phyloP scores from a whole-genome alignment of 2,797 vertebrate genomes.

The Monodelphis domestica region DNA sequence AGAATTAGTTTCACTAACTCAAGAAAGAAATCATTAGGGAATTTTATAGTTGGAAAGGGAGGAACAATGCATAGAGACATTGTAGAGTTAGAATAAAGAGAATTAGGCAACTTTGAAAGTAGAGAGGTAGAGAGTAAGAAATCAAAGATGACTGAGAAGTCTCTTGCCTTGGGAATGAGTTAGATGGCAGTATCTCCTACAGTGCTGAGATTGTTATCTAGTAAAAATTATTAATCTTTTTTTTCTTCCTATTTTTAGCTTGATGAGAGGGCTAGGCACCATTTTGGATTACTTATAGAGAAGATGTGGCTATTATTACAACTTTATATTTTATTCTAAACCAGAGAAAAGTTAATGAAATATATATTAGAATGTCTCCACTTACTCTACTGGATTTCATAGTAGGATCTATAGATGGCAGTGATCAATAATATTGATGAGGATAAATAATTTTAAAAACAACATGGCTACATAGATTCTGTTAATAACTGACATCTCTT shows the following conservation, averaged over 20 bases:
- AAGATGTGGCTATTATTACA: background rate
- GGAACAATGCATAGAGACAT: background rate
- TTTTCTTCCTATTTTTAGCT: conserved; percentile 6
- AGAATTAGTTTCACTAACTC: conserved; percentile 30
- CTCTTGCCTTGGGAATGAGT: background rate
- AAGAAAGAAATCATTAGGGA: conserved; percentile 38
- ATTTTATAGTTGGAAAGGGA: conserved; percentile 30
- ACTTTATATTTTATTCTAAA: conserved; percentile 1
- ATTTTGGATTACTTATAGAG: background rate
- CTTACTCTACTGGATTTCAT: background rate
- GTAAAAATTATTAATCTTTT: conserved; percentile 13
- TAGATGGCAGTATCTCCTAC: background rate
- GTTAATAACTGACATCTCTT: background rate
- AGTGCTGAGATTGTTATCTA: conserved; percentile 52
- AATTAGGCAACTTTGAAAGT: background rate
- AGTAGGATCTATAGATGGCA: background rate
- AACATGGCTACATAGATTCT: background rate
- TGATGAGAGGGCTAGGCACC: background rate
- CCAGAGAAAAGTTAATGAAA: conserved; percentile 8
- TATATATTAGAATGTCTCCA: background rate
- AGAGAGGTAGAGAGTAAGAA: background rate
- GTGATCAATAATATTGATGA: background rate
- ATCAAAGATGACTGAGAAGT: conserved; percentile 31
- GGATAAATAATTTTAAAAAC: background rate
- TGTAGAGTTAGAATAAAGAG: conserved; percentile 22